Conservation (phyloP, 2,888 invertebrate species). For the Leptothorax acervorum region DNA sequence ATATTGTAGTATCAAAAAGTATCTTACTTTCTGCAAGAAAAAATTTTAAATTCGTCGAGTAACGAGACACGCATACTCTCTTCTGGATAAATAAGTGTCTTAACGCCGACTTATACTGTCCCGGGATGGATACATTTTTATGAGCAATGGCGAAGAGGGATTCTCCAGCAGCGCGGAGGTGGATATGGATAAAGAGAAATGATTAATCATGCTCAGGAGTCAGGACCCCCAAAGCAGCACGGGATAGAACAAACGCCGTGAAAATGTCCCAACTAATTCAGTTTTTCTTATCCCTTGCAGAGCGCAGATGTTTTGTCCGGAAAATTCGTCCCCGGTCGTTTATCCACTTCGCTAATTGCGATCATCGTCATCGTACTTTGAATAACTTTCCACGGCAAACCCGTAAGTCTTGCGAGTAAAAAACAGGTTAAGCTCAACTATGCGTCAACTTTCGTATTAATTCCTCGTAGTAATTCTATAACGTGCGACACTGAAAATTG, state of each 20-base stretch:
- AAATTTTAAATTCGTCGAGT: slow-evolving; percentile 9
- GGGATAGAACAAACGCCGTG: slow-evolving; percentile 33
- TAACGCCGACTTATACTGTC: slow-evolving; percentile 15
- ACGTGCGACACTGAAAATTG: not conserved
- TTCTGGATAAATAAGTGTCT: slow-evolving; percentile 32
- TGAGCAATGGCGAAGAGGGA: slow-evolving; percentile 13
- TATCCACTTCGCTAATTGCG: slow-evolving; percentile 48
- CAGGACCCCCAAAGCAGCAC: slow-evolving; percentile 2
- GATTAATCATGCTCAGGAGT: slow-evolving; percentile 47
- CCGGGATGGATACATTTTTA: slow-evolving; percentile 46
- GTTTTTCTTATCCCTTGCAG: slow-evolving; percentile 36
- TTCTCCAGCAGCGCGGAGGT: slow-evolving; percentile 3
- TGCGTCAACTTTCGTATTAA: slow-evolving; percentile 4
- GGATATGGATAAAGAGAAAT: slow-evolving; percentile 55
- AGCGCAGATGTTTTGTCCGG: slow-evolving; percentile 39
- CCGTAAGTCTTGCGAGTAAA: slow-evolving; percentile 10
- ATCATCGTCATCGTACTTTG: slow-evolving; percentile 37
- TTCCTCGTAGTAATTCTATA: not conserved
- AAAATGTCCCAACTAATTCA: slow-evolving; percentile 40
- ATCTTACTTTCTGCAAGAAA: not conserved
- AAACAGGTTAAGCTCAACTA: not conserved
- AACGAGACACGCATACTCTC: not conserved
- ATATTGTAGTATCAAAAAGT: too few species aligned
- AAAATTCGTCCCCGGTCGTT: slow-evolving; percentile 33
- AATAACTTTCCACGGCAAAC: slow-evolving; percentile 15